Evolutionary conservation across 2,113 vertebrate genomes (phyloP), one percentile per base, ranked within the genome.

Genomic region (Emydura subglobosa): DNA sequence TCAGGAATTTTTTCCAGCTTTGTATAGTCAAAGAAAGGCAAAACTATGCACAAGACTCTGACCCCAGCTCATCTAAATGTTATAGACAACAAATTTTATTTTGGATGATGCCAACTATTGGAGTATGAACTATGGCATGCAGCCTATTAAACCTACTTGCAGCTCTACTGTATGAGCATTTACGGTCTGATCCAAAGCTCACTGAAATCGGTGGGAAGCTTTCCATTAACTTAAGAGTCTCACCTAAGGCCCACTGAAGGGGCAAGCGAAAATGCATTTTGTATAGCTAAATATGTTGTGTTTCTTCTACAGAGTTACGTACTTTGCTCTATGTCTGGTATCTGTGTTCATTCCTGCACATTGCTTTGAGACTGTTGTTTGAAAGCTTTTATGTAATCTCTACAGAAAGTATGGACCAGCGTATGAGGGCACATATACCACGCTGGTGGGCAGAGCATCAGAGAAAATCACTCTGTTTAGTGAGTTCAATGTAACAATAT

Each of bases 1-100:
- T 89, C 95, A 96, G 96, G 31, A 89, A 85, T 88, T 68, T 94
- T 96, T 94, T 55, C 78, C 83, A 78, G 82, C 90, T 94, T 86
- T 82, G 78, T 91, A 81, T 94, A 90, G 88, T 68, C 57, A 85
- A 51, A 94, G 93, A 88, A 95, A 88, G 76, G 91, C 87, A 91
- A 93, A 94, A 53, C 44, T 90, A 86, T 61, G 93, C 47, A 93
- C 59, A 76, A 68, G 85, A 92, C 27, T 5, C 27, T 97, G 95
- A 95, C 96, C 95, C 91, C 49, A 90, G 88, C 91, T 91, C 88
- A 68, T 94, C 79, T 78, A 51, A 96, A 96, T 86, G 34, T 2
- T 27, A 65, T 49, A 65, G 85, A 34, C 57, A 89, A 2, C 55
- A 61, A 6, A 16, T 61, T 90, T 96, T 79, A 6, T 72, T 90